phyloP scores from a whole-genome alignment of 1,140 invertebrate species.

The Drosophila murphyi region DNA sequence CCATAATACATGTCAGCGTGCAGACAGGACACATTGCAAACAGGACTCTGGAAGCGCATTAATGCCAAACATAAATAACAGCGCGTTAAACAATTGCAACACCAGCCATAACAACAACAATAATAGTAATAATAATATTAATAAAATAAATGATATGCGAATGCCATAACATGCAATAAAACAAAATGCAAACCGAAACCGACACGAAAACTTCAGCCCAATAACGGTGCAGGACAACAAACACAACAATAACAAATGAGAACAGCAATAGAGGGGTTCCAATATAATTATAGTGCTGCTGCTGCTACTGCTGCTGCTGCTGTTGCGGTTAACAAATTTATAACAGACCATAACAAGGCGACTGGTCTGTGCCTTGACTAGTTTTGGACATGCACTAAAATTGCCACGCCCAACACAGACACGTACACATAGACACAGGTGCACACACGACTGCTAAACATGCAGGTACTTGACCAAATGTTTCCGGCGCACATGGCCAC shows the following conservation, averaged over 20 bases:
- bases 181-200: slow-evolving; percentile 51
- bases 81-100: slow-evolving; percentile 52
- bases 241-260: slow-evolving; percentile 10
- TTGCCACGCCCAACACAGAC: slow-evolving; percentile 41
- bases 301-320: slow-evolving; percentile 49
- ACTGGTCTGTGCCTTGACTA: slow-evolving; percentile 33
- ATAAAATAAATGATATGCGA: slow-evolving; percentile 70
- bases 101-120: slow-evolving; percentile 48
- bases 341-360: slow-evolving; percentile 61
- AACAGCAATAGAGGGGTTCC: slow-evolving; percentile 35
- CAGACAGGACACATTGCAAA: not conserved
- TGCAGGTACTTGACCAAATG: slow-evolving; percentile 62
- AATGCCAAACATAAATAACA: slow-evolving; percentile 69
- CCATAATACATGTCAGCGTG: slow-evolving; percentile 6
- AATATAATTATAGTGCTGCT: slow-evolving; percentile 74
- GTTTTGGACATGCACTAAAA: slow-evolving; percentile 60
- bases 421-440: slow-evolving; percentile 25
- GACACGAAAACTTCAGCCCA: slow-evolving; percentile 41
- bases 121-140: slow-evolving; percentile 55
- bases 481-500: slow-evolving; percentile 62
- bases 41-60: slow-evolving; percentile 48
- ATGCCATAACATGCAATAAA: slow-evolving; percentile 70
- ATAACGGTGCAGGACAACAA: slow-evolving; percentile 11
- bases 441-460: slow-evolving; percentile 17
- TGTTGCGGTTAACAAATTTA: slow-evolving; percentile 79